Percentiles rank a stretch among this genome's conserved stretches.
Evolutionary conservation across 2,113 vertebrate species (phyloP).

Genomic region (Indri indri): DNA sequence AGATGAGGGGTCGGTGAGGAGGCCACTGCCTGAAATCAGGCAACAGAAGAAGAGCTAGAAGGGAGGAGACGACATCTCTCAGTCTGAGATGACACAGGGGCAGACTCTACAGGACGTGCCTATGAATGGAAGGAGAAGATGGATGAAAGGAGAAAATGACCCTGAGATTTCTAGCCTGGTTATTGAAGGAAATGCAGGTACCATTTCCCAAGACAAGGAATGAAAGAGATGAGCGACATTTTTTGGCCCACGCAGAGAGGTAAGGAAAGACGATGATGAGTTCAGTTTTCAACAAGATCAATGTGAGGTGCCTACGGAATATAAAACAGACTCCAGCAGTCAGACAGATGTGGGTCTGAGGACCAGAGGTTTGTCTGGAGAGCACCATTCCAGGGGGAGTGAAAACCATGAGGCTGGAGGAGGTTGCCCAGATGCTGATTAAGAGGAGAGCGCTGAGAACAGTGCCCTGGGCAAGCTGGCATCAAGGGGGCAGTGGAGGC

Average conservation of each 20-base stretch:
- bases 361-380: neutral
- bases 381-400: neutral
- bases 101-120: neutral
- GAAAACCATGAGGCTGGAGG: neutral
- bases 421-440: neutral
- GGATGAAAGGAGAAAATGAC: accelerated
- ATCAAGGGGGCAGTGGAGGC: too few species aligned
- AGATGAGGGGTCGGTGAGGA: neutral
- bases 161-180: too few species aligned
- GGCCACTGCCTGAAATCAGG: neutral
- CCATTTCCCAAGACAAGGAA: neutral
- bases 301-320: neutral
- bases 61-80: neutral
- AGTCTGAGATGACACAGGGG: too few species aligned
- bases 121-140: neutral
- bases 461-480: neutral
- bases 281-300: neutral
- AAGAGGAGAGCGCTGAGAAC: too few species aligned
- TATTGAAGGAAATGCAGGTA: neutral
- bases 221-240: too few species aligned
- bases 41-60: neutral
- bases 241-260: neutral
- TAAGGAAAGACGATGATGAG: neutral
- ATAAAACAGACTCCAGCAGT: neutral
- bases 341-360: neutral